Conservation (phyloP, 1,140 invertebrate genomes). For the Temnothorax longispinosus region DNA sequence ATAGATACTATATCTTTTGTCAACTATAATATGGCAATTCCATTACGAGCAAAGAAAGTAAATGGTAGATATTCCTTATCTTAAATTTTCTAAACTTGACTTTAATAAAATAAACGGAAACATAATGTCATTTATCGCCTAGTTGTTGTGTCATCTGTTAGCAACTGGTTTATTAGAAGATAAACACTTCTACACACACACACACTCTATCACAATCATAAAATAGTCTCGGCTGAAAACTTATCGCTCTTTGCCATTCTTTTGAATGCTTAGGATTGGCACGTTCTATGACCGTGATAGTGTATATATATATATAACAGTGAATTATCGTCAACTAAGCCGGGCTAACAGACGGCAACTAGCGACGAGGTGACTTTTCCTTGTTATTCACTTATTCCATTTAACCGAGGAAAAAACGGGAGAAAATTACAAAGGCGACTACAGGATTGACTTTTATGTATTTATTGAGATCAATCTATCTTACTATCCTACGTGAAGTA, state of each 20-base stretch:
- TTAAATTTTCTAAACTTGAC: not conserved
- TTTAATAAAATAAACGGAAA: not conserved
- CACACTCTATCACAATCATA: not conserved
- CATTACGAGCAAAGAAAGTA: not conserved
- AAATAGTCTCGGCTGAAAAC: not conserved
- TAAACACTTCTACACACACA: not conserved
- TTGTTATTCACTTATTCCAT: constrained; percentile 6
- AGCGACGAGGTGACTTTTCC: not conserved
- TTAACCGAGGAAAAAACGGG: not conserved
- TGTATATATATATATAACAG: not conserved
- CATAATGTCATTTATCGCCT: not conserved
- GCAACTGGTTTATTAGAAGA: not conserved
- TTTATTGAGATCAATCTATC: not conserved
- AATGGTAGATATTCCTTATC: not conserved
- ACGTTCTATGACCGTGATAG: not conserved
- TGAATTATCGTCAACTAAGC: not conserved
- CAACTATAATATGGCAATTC: not conserved
- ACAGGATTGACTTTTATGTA: not conserved
- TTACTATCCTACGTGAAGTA: not conserved
- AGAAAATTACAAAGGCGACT: not conserved
- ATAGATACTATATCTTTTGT: not conserved
- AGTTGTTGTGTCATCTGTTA: not conserved
- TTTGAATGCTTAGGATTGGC: not conserved
- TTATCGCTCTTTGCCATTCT: not conserved
- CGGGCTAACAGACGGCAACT: not conserved